phyloP scores from a whole-genome alignment of 2,113 vertebrate species.

The Xyliphius kryptos region DNA sequence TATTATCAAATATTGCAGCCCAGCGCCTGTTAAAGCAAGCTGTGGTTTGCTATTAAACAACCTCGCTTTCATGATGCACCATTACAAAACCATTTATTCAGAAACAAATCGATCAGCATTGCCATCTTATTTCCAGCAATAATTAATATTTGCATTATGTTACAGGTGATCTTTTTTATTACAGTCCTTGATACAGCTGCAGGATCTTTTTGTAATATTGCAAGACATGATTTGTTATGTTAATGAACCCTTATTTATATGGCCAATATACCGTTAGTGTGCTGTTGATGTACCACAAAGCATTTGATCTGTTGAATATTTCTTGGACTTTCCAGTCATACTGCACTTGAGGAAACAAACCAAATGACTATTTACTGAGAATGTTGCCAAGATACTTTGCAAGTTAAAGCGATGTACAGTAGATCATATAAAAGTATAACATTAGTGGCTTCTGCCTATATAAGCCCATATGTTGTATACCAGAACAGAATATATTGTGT shows the following conservation, averaged over 20 bases:
- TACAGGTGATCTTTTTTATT: slow-evolving; percentile 27
- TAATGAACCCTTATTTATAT: slow-evolving; percentile 9
- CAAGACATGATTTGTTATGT: slow-evolving; percentile 4
- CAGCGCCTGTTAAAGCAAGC: slow-evolving; percentile 1
- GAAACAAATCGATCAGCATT: slow-evolving; percentile 7
- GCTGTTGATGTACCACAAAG: slow-evolving; percentile 11
- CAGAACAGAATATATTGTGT: slow-evolving; percentile 22
- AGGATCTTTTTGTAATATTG: slow-evolving; percentile 14
- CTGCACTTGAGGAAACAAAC: slow-evolving; percentile 30
- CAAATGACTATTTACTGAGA: slow-evolving; percentile 26
- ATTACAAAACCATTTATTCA: slow-evolving; percentile 5
- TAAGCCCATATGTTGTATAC: slow-evolving; percentile 21
- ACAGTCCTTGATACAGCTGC: slow-evolving; percentile 2
- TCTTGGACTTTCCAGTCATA: slow-evolving; percentile 11
- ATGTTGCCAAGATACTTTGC: slow-evolving; percentile 23
- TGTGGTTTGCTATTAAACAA: slow-evolving; percentile 16
- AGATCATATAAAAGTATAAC: slow-evolving; percentile 18
- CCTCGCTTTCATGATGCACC: slow-evolving; percentile 5
- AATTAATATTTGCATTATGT: slow-evolving; percentile 18
- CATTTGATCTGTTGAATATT: slow-evolving; percentile 7
- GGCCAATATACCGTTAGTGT: slow-evolving; percentile 30
- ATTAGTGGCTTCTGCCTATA: slow-evolving; percentile 13
- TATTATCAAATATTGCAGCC: slow-evolving; percentile 18
- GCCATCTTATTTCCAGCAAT: slow-evolving; percentile 36
- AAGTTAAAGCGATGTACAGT: slow-evolving; percentile 19